These are phyloP conservation scores for Eulemur mongoz DNA, from an alignment of 2,797 vertebrate genomes.

Conservation along the genomic window DNA sequence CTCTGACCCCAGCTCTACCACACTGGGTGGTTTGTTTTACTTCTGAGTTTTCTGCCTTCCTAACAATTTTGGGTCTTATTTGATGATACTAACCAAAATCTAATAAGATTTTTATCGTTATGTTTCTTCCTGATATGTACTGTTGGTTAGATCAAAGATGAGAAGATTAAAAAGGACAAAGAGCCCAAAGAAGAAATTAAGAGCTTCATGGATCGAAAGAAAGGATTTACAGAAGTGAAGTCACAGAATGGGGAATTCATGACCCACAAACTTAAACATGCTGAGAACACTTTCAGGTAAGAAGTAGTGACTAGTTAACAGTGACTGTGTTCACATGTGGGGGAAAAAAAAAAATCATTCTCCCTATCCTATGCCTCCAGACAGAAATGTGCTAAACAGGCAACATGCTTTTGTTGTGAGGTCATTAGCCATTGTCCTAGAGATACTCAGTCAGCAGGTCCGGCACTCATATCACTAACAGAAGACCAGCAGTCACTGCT, in stretches of 20 bases:
- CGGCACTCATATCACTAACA: neutral
- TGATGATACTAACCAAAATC: neutral
- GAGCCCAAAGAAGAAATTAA: conserved; percentile 86
- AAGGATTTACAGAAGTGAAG: conserved; percentile 85
- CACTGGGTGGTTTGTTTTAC: neutral
- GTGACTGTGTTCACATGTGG: neutral
- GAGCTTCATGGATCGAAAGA: conserved; percentile 86
- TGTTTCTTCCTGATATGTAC: conserved; percentile 58
- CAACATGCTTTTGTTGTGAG: conserved; percentile 57
- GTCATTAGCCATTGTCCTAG: conserved; percentile 53
- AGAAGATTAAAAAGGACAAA: conserved; percentile 87
- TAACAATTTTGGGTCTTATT: conserved; percentile 8
- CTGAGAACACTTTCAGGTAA: conserved; percentile 94
- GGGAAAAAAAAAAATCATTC: neutral
- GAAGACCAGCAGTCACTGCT: conserved; percentile 1
- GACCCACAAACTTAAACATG: conserved; percentile 91
- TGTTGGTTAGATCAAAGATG: conserved; percentile 88
- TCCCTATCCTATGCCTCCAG: neutral
- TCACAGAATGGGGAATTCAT: conserved; percentile 93
- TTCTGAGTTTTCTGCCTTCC: conserved; percentile 45
- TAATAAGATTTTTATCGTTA: conserved; percentile 22
- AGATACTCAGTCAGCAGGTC: conserved; percentile 44
- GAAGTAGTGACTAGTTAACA: conserved; percentile 11
- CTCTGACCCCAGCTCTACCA: neutral
- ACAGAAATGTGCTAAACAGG: neutral